Evolutionary conservation across 2,888 invertebrate genomes (phyloP).

Genomic region (Agrochola lychnidis): DNA sequence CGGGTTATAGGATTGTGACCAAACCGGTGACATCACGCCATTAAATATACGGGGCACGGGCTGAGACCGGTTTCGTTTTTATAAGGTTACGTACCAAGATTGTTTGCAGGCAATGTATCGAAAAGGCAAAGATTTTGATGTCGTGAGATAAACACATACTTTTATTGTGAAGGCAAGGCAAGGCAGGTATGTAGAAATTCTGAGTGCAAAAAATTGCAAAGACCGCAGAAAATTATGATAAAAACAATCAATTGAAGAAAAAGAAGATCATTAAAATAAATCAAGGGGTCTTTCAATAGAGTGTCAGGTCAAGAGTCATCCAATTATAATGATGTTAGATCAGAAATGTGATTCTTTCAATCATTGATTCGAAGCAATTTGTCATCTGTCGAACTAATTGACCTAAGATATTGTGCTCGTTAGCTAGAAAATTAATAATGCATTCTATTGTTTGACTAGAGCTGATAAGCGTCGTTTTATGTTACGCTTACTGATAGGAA

Average conservation of each 20-base stretch:
- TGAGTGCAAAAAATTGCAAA: background rate
- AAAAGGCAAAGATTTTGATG: slow-evolving; percentile 38
- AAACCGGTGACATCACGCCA: slow-evolving; percentile 73
- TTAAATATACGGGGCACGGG: slow-evolving; percentile 66
- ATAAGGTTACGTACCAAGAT: slow-evolving; percentile 55
- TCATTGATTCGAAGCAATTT: slow-evolving; percentile 43
- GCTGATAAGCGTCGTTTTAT: background rate
- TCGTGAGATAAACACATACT: slow-evolving; percentile 17
- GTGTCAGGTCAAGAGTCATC: slow-evolving; percentile 9
- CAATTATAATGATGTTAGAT: slow-evolving; percentile 19
- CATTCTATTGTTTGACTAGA: slow-evolving; percentile 9
- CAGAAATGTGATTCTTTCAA: slow-evolving; percentile 37
- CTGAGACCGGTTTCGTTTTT: slow-evolving; percentile 69
- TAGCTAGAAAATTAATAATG: slow-evolving; percentile 19
- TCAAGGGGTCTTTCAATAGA: background rate
- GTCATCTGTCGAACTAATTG: slow-evolving; percentile 31
- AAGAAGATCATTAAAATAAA: slow-evolving; percentile 27
- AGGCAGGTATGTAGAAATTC: background rate
- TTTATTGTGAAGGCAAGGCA: background rate
- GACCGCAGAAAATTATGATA: background rate
- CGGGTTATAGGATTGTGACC: slow-evolving; percentile 65
- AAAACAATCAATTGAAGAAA: background rate
- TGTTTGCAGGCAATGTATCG: slow-evolving; percentile 29
- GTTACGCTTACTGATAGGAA: background rate
- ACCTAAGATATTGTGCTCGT: slow-evolving; percentile 26